These are phyloP conservation scores for Gymnocephalus cernua DNA, from an alignment of 2,113 vertebrate genomes.

Conservation along the genomic window DNA sequence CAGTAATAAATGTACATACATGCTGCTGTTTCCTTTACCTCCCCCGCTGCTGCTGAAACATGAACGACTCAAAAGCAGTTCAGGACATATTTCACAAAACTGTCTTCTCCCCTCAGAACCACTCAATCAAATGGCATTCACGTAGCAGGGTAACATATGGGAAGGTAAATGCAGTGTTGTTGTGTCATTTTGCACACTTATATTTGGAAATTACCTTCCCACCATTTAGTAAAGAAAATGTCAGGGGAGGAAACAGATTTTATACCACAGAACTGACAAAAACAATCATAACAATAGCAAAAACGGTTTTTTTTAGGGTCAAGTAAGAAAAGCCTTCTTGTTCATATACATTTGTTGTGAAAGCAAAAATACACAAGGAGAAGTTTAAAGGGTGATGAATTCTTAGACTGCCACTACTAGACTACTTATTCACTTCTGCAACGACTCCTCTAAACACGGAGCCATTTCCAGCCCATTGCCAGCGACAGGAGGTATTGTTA, in stretches of 20 bases:
- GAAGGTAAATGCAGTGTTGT: constrained; percentile 12
- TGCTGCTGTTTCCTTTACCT: constrained; percentile 73
- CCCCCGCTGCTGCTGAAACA: constrained; percentile 72
- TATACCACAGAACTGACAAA: constrained; percentile 31
- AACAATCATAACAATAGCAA: constrained; percentile 22
- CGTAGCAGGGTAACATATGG: constrained; percentile 47
- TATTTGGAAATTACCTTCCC: constrained; percentile 57
- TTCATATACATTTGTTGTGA: constrained; percentile 54
- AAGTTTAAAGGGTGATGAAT: constrained; percentile 45
- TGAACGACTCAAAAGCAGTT: constrained; percentile 76
- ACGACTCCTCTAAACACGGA: constrained; percentile 39
- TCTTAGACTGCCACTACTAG: constrained; percentile 39
- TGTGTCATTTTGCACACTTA: constrained; percentile 37
- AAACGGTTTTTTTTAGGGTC: constrained; percentile 38
- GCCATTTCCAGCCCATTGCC: constrained; percentile 79
- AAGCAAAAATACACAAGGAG: constrained; percentile 53
- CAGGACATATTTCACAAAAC: constrained; percentile 69
- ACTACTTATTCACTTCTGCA: constrained; percentile 51
- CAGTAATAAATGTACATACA: constrained; percentile 81
- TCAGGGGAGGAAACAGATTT: constrained; percentile 44
- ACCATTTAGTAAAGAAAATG: constrained; percentile 20
- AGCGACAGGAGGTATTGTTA: constrained; percentile 79
- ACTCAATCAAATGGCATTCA: constrained; percentile 68
- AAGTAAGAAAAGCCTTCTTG: constrained; percentile 38
- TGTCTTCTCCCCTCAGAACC: constrained; percentile 64